These are phyloP conservation scores for Acromyrmex charruanus DNA, from an alignment of 1,140 invertebrate genomes.

Conservation along the genomic window DNA sequence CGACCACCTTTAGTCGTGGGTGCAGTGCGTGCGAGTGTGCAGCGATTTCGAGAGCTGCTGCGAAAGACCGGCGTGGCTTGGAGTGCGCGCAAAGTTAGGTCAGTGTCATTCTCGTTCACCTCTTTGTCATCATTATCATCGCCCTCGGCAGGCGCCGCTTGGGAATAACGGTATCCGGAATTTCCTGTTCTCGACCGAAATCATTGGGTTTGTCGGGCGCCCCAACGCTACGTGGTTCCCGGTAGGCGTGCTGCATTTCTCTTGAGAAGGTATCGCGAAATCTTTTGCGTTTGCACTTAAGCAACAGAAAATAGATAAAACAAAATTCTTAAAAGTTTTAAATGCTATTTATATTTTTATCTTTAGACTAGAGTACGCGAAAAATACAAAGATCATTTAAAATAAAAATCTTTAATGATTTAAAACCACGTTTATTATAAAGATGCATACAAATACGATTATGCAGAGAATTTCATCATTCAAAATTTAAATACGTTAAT, in stretches of 20 bases:
- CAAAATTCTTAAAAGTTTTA: background rate
- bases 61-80: conserved; percentile 78
- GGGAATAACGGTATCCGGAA: background rate
- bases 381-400: background rate
- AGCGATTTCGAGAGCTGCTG: conserved; percentile 81
- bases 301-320: background rate
- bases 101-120: conserved; percentile 68
- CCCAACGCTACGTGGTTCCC: background rate
- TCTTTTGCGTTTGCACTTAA: background rate
- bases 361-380: background rate
- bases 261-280: background rate
- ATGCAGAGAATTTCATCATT: background rate
- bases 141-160: background rate
- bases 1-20: conserved; percentile 83
- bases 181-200: background rate
- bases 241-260: conserved; percentile 16
- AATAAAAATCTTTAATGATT: background rate
- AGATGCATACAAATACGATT: background rate
- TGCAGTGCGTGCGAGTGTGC: conserved; percentile 85
- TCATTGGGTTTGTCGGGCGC: background rate
- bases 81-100: conserved; percentile 80
- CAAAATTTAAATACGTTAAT: background rate
- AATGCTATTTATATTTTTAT: background rate
- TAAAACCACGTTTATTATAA: background rate
- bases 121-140: background rate